A percentile compares a stretch with the other conserved stretches of the same genome.
These are phyloP conservation scores for Diadumene lineata DNA, from an alignment of 92 coral and sea anemone genomes.

Conservation along the genomic window DNA sequence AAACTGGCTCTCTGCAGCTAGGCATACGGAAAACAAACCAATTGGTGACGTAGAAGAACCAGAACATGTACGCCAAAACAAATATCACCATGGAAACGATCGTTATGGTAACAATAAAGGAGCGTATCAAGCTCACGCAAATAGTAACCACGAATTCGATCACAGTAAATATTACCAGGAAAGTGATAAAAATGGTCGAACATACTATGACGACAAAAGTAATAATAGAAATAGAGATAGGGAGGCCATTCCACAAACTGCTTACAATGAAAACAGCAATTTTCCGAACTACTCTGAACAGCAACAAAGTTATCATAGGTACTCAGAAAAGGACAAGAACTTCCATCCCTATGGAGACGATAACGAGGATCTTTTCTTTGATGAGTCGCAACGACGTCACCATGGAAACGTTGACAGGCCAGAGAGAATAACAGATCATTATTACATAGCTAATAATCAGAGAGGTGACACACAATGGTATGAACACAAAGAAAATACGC, in stretches of 20 bases:
- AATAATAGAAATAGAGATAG: neutral
- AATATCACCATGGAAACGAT: conserved; percentile 23
- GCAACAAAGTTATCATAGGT: neutral
- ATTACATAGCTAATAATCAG: neutral
- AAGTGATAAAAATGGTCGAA: neutral
- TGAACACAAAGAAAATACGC: neutral
- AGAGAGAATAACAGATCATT: neutral
- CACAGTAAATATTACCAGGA: conserved; percentile 7
- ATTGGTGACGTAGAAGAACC: neutral
- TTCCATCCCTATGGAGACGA: neutral
- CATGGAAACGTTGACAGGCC: neutral
- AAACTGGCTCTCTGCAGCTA: neutral
- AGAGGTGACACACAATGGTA: neutral
- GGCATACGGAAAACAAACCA: neutral
- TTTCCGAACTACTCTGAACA: neutral
- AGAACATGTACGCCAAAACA: neutral
- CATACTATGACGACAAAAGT: neutral
- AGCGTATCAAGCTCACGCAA: neutral
- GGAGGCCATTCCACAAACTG: neutral
- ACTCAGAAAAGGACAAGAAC: neutral
- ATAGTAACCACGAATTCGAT: conserved; percentile 14
- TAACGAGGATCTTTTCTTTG: neutral
- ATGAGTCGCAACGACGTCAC: neutral
- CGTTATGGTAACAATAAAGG: neutral
- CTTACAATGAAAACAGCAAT: neutral